phyloP scores from a whole-genome alignment of 2,888 invertebrate species.

The Dryobota labecula region DNA sequence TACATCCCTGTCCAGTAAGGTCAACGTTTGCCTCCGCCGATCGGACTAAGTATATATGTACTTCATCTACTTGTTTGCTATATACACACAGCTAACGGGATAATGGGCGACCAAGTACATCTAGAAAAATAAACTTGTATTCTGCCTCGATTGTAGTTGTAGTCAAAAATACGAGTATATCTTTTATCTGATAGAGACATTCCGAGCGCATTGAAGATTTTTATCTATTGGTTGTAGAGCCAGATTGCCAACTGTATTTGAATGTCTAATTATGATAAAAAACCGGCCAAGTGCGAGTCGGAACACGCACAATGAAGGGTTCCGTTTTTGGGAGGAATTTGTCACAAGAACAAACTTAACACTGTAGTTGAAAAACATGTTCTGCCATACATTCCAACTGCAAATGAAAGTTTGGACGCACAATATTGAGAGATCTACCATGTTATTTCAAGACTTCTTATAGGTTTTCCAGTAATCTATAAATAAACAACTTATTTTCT shows the following conservation, averaged over 20 bases:
- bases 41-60: constrained; percentile 28
- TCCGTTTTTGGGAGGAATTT: too few species aligned
- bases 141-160: constrained; percentile 1
- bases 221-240: neutral
- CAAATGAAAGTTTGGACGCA: too few species aligned
- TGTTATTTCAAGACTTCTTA: too few species aligned
- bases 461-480: too few species aligned
- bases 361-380: too few species aligned
- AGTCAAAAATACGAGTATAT: constrained; percentile 4
- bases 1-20: constrained; percentile 22
- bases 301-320: too few species aligned
- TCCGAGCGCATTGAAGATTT: neutral
- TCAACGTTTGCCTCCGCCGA: constrained; percentile 45
- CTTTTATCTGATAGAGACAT: neutral
- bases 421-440: too few species aligned
- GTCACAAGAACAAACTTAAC: too few species aligned
- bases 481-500: too few species aligned
- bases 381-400: too few species aligned
- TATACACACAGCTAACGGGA: constrained; percentile 34
- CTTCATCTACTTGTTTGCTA: constrained; percentile 26
- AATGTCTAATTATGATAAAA: neutral
- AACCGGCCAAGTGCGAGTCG: too few species aligned
- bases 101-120: constrained; percentile 31
- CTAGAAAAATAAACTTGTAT: constrained; percentile 30
- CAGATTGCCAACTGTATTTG: fast-evolving